These are phyloP conservation scores for Magallana gigas DNA, from an alignment of 1,140 invertebrate species.

Conservation along the genomic window DNA sequence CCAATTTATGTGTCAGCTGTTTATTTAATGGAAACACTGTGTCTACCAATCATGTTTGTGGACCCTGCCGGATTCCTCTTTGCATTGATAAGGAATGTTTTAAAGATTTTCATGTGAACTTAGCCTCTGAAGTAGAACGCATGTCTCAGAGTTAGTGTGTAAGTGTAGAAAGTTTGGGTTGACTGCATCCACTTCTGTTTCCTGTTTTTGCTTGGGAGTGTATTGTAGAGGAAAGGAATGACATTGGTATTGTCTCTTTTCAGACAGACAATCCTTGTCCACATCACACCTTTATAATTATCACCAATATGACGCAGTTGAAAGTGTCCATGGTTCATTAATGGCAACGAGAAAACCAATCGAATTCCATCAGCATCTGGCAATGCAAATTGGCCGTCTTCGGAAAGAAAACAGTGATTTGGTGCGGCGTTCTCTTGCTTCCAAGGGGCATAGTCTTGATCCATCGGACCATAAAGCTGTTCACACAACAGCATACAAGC, in stretches of 20 bases:
- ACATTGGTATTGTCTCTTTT: conserved; percentile 23
- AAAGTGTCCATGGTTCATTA: not conserved
- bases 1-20: not conserved
- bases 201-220: conserved; percentile 12
- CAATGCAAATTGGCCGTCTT: conserved; percentile 25
- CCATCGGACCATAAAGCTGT: conserved; percentile 45
- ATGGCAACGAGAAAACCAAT: not conserved
- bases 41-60: not conserved
- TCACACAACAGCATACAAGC: conserved; percentile 47
- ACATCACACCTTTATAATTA: conserved; percentile 11
- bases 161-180: conserved; percentile 15
- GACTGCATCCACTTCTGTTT: not conserved
- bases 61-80: not conserved
- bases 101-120: conserved; percentile 8
- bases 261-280: conserved; percentile 1
- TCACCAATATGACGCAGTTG: not conserved
- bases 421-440: not conserved
- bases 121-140: conserved; percentile 21
- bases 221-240: not conserved
- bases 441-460: not conserved
- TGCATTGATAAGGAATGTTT: conserved; percentile 29
- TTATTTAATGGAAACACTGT: conserved; percentile 18
- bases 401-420: conserved; percentile 23
- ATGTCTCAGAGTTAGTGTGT: conserved; percentile 16
- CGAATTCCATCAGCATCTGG: conserved; percentile 12